Evolutionary conservation across 1,140 invertebrate species (phyloP), one percentile per base, ranked within the genome.

Genomic region (Zophobas morio): DNA sequence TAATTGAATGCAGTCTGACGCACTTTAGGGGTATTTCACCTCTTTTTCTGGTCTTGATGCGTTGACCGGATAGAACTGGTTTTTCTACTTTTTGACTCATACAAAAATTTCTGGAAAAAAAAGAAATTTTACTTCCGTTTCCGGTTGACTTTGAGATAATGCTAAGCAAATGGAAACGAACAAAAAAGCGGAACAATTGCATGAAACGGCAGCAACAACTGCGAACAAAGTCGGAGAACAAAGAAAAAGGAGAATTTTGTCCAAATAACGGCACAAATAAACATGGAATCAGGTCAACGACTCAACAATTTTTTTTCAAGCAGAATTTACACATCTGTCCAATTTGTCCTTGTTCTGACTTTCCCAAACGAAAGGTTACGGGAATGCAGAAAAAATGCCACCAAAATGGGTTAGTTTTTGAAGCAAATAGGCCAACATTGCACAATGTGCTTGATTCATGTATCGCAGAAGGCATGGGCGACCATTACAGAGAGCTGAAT

Each of bases 1-100:
- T 5, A 76, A n/a, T 47, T 5, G 5, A 5, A 5, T 75, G 20
- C 6, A 37, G 5, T 39, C 46, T 54, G 5, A 35, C 35, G 20
- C 20, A 20, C 36, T 47, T 40, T 73, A 8, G 46, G 77, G 81
- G 82, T 6, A 46, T 79, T 87, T 89, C 90, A 96, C 95, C 96
- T 97, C 97, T 98, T 96, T 99, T 99, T 94, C 97, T 95, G 94
- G 97, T 98, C 95, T 99, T 99, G 92, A 99, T 98, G 90, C 97
- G 96, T 94, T 98, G 97, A 96, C 97, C 97, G 93, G 96, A 98
- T 93, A 99, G 92, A 93, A 97, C 94, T 94, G 97, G 97, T 96
- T 98, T 98, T 97, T 98, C 96, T 94, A 94, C 95, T 95, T 98
- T 98, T 93, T 98, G 96, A 98, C 96, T 98, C 97, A 99, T 99